Evolutionary conservation across 2,888 invertebrate species (phyloP), one percentile per base, ranked within the genome.

Genomic region (Mesochorus sp.): DNA sequence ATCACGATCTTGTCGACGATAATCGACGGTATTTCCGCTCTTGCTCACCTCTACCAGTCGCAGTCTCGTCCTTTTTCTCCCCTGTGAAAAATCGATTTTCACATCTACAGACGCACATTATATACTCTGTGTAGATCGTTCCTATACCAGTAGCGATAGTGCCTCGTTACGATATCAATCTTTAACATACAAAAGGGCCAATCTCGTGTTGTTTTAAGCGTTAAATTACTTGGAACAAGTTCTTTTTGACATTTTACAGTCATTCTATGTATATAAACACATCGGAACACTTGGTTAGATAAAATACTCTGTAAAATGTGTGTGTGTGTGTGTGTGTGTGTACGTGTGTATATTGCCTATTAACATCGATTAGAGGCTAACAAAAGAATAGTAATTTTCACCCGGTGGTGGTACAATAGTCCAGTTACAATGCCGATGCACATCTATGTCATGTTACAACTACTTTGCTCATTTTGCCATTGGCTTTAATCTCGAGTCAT

Each of bases 311-410:
- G 14, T 42, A 55, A 6, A 0, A 5, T 3, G 19, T 1, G 53
- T 26, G 21, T 47, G 10, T 47, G 31, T 21, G 26, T 26, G 10
- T 47, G 31, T 31, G 26, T 44, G 5, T 44, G n/a, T 10, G 12
- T 28, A 66, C 66, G 47, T 47, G 28, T 39, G 34, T 59, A 47
- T 53, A 42, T 24, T 44, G 51, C 64, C 34, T 31, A 59, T 78
- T 70, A 70, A 64, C 61, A 55, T 73, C 70, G 68, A 78, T 78
- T 70, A 74, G 53, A 21, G 51, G n/a, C n/a, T 31, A 61, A 73
- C 78, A n/a, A 68, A 78, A 68, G 64, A 70, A 59, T 59, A 51
- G 73, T 70, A 73, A 74, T 78, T 70, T 74, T 51, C 57, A 59
- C 47, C 67, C 34, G 17, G 47, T 26, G 49, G 26, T 26, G 19